phyloP scores from a whole-genome alignment of 2,888 invertebrate genomes.

The Reticulitermes lucifugus region DNA sequence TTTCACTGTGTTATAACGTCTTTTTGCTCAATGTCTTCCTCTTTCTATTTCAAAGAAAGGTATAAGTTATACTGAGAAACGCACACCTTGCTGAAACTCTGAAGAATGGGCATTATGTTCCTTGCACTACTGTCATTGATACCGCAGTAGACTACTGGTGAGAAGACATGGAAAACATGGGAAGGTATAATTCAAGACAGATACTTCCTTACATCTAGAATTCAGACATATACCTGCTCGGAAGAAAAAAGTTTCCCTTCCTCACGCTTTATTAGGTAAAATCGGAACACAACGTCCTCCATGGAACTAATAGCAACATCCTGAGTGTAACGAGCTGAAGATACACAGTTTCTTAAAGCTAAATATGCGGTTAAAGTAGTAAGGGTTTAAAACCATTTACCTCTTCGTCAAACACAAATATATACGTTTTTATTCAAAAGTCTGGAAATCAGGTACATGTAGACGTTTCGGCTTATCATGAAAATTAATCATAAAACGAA shows the following conservation, averaged over 20 bases:
- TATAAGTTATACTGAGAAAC: too few species aligned
- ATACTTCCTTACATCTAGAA: too few species aligned
- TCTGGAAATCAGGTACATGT: too few species aligned
- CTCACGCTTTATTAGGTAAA: conserved; percentile 18
- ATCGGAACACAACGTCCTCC: background rate
- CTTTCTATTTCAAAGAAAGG: background rate
- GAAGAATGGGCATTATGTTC: conserved; percentile 5
- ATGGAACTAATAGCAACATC: background rate
- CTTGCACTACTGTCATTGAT: background rate
- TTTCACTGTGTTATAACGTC: conserved; percentile 34
- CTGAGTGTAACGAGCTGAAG: background rate
- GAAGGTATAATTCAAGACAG: too few species aligned
- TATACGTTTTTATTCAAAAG: too few species aligned
- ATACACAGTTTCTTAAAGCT: too few species aligned
- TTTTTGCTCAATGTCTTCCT: conserved; percentile 16
- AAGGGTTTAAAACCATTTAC: too few species aligned
- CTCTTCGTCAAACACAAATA: too few species aligned
- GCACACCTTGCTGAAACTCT: background rate
- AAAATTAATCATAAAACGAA: too few species aligned
- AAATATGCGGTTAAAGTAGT: too few species aligned
- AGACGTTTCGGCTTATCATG: too few species aligned
- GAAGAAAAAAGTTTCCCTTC: background rate
- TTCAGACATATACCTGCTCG: background rate
- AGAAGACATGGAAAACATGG: background rate
- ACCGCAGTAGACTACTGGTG: background rate